Conservation (phyloP, 2,888 invertebrate species). For the Villa cingulata region DNA sequence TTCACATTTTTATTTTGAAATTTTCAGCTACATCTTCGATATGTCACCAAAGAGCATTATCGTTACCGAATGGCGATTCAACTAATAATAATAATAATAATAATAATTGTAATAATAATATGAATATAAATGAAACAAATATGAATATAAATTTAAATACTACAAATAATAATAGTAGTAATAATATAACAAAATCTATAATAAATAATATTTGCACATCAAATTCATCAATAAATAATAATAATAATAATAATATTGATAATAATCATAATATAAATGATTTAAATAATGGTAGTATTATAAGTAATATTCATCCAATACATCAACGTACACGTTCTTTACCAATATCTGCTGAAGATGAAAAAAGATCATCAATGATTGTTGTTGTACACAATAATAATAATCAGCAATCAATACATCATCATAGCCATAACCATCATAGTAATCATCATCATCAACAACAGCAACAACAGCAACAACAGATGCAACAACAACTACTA, state of each 20-base stretch:
- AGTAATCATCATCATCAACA: background rate
- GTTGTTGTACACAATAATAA: too few relatives aligned
- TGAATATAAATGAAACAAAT: background rate
- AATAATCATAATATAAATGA: background rate
- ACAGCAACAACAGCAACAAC: too few relatives aligned
- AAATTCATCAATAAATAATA: background rate
- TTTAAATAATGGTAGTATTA: background rate
- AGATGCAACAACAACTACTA: too few relatives aligned
- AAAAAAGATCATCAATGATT: too few relatives aligned
- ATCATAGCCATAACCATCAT: background rate
- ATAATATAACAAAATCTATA: background rate
- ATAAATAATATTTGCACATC: background rate
- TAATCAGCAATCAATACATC: too few relatives aligned
- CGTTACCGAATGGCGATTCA: constrained; percentile 14
- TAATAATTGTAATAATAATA: background rate
- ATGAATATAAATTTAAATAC: background rate
- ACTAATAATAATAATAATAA: background rate
- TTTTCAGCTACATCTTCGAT: constrained; percentile 4
- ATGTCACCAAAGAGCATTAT: constrained; percentile 17
- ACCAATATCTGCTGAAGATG: constrained; percentile 47
- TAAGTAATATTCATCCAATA: constrained; percentile 27
- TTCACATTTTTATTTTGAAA: too few relatives aligned
- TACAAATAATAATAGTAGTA: background rate
- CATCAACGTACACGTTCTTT: constrained; percentile 59
- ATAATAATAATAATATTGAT: background rate